phyloP scores from a whole-genome alignment of 2,888 invertebrate genomes.

The Syrphus vitripennis region DNA sequence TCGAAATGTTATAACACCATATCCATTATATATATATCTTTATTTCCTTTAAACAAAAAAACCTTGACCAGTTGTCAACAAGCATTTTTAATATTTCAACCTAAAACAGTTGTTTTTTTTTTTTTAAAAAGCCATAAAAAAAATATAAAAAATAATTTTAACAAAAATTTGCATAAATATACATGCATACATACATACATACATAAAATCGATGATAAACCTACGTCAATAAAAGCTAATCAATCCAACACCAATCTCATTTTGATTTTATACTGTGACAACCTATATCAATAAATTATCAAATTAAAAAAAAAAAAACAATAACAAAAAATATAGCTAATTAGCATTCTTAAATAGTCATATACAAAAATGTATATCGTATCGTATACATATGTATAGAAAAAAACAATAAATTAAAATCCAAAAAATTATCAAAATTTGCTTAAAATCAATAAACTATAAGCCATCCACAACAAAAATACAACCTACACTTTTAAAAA shows the following conservation, averaged over 20 bases:
- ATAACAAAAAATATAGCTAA: neutral
- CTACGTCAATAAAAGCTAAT: constrained; percentile 47
- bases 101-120: neutral
- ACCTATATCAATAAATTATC: constrained; percentile 55
- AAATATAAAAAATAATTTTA: too few species aligned
- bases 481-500: constrained; percentile 48
- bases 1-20: too few species aligned
- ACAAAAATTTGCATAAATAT: constrained; percentile 23
- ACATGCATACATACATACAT: too few species aligned
- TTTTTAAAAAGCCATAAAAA: neutral
- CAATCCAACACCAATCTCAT: constrained; percentile 54
- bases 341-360: constrained; percentile 65
- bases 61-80: constrained; percentile 22
- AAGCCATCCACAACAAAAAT: constrained; percentile 6
- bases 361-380: neutral
- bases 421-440: constrained; percentile 52
- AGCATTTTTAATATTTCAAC: neutral
- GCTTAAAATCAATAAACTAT: constrained; percentile 26
- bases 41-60: neutral
- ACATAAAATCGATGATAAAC: constrained; percentile 1
- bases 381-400: too few species aligned
- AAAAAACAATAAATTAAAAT: constrained; percentile 49
- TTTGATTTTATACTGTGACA: constrained; percentile 51
- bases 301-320: constrained; percentile 1
- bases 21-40: neutral